Evolutionary conservation across 2,113 vertebrate genomes (phyloP), one percentile per base, ranked within the genome.

Genomic region (Elgaria multicarinata): DNA sequence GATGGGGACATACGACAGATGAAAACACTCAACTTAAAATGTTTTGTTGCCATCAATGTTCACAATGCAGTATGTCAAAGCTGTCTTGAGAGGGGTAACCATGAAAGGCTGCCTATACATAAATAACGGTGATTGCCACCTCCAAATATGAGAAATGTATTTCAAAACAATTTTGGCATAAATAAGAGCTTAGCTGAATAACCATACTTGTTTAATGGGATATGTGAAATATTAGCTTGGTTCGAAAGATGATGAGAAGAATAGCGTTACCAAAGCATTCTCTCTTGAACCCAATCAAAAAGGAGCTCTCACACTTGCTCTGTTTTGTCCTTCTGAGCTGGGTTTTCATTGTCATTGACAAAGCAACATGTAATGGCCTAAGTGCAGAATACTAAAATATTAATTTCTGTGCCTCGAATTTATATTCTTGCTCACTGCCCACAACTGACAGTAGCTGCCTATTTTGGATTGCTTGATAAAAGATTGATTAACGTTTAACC

Each of bases 361-460:
- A 76, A 92, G 87, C 2, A 92, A 72, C 78, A 76, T 0, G 0
- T 22, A 91, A 85, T 36, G 31, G 78, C 64, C 92, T 94, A 93
- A 96, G 95, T 93, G 90, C 75, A 91, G 83, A 92, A 90, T 88
- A 75, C 90, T 97, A 79, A 97, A 97, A 97, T 96, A 97, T 96
- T 96, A 89, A 97, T 94, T 87, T 53, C 44, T 80, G 1, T 83
- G 91, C 75, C 92, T 96, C 89, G 92, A 90, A 96, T 96, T 83
- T 94, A 91, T 91, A 84, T 91, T 91, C 89, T 76, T 89, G 50
- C 89, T 80, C 88, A 92, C 85, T 62, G 88, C 88, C 82, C 74
- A 42, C 39, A 96, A 89, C 86, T 77, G 88, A 88, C 84, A 1
- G 36, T 88, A 90, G 91, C 94, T 94, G 93, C 93, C 95, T 96